Conservation (phyloP, 2,888 invertebrate species). For the Anthoptus insignis region DNA sequence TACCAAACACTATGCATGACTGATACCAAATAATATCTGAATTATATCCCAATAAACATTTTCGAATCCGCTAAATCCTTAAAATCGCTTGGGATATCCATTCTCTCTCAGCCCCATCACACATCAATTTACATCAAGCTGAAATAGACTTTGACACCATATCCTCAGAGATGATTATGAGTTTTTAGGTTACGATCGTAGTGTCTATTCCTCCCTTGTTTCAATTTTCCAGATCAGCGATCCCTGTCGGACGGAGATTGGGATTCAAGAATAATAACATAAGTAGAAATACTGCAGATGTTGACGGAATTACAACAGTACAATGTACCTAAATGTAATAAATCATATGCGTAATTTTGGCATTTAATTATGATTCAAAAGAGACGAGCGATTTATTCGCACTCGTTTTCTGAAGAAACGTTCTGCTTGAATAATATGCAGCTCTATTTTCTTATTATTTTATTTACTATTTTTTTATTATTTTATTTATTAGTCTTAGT, state of each 20-base stretch:
- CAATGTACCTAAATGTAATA: constrained; percentile 34
- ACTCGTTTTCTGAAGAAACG: too few species aligned
- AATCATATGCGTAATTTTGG: constrained; percentile 48
- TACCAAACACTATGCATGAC: not conserved
- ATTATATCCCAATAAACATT: constrained; percentile 67
- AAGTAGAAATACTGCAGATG: constrained; percentile 64
- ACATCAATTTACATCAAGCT: constrained; percentile 15
- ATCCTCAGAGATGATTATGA: constrained; percentile 35
- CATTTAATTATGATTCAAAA: not conserved
- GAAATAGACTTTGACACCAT: constrained; percentile 39
- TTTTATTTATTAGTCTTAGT: too few species aligned
- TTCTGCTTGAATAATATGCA: too few species aligned
- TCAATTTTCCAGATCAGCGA: constrained; percentile 82
- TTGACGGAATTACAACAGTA: constrained; percentile 55
- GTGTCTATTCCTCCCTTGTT: constrained; percentile 60
- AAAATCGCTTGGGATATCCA: constrained; percentile 69
- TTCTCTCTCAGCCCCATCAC: constrained; percentile 47
- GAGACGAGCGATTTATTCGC: not conserved
- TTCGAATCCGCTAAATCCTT: constrained; percentile 63
- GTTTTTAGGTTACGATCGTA: constrained; percentile 2
- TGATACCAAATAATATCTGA: constrained; percentile 46
- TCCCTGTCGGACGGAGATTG: constrained; percentile 70
- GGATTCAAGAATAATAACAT: constrained; percentile 45
- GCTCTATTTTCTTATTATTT: too few species aligned
- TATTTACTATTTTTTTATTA: too few species aligned